Conservation (phyloP, 1,140 invertebrate genomes). For the Apolygus lucorum region DNA sequence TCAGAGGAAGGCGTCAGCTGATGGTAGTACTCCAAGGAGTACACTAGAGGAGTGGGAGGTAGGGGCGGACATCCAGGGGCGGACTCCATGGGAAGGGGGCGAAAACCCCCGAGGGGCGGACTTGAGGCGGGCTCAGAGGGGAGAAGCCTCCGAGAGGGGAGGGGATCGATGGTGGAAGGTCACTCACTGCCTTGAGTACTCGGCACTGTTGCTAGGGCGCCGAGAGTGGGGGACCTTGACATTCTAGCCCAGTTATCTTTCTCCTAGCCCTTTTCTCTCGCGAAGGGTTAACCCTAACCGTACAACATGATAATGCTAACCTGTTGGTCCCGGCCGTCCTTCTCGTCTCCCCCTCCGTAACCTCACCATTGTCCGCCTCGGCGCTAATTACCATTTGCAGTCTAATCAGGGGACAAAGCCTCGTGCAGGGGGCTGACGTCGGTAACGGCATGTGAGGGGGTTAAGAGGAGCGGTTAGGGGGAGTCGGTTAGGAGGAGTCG, state of each 20-base stretch:
- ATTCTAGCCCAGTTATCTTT: slow-evolving; percentile 15
- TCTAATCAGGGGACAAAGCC: background rate
- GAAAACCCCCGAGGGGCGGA: background rate
- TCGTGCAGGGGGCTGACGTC: background rate
- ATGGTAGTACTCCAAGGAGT: slow-evolving; percentile 4
- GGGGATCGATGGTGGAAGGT: slow-evolving; percentile 8
- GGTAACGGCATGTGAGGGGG: no score
- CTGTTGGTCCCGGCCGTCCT: background rate
- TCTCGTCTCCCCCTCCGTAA: no score
- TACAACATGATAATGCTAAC: slow-evolving; percentile 10
- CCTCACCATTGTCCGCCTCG: no score
- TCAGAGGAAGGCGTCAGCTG: no score
- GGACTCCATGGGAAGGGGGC: background rate
- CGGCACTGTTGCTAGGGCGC: slow-evolving; percentile 15
- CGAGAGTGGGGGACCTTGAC: slow-evolving; percentile 14
- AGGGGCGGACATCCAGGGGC: no score
- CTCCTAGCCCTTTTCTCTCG: no score
- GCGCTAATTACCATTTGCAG: background rate
- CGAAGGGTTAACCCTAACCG: background rate
- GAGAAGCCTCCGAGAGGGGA: background rate
- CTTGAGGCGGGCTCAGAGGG: background rate
- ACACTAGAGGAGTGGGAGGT: background rate
- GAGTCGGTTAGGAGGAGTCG: no score
- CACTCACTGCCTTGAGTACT: slow-evolving; percentile 10
- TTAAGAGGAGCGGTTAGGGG: no score